Evolutionary conservation across 2,888 invertebrate genomes (phyloP).

Genomic region (Andrena minutula): DNA sequence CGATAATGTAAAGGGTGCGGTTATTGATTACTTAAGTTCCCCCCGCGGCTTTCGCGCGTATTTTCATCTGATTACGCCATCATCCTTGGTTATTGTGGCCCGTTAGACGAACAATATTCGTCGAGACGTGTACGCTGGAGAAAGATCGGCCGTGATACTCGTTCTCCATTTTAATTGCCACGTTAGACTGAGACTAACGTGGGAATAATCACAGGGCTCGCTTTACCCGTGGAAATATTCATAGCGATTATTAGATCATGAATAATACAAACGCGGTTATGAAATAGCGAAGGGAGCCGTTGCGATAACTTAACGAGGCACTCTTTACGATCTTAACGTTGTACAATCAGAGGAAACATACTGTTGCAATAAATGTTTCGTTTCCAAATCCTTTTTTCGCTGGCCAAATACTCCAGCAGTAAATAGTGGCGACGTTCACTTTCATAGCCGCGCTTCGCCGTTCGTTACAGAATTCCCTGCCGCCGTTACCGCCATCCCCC

Average conservation of each 20-base stretch:
- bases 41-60: constrained; percentile 22
- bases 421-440: constrained; percentile 2
- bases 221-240: neutral
- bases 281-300: constrained; percentile 23
- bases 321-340: neutral
- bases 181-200: neutral
- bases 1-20: constrained; percentile 61
- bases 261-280: constrained; percentile 28
- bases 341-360: neutral
- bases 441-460: neutral
- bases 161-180: constrained; percentile 16
- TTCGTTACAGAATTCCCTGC: constrained; percentile 79
- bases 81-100: neutral
- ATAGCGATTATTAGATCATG: constrained; percentile 10
- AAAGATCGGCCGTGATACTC: constrained; percentile 23
- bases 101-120: constrained; percentile 19
- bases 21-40: constrained; percentile 61
- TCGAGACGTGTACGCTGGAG: neutral
- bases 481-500: constrained; percentile 84
- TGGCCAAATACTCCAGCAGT: neutral
- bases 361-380: neutral
- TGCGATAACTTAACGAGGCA: constrained; percentile 19
- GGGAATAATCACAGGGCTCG: neutral
- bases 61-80: constrained; percentile 47
- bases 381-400: neutral